Conservation (phyloP, 1,140 invertebrate genomes). For the Parapsyche elsis region DNA sequence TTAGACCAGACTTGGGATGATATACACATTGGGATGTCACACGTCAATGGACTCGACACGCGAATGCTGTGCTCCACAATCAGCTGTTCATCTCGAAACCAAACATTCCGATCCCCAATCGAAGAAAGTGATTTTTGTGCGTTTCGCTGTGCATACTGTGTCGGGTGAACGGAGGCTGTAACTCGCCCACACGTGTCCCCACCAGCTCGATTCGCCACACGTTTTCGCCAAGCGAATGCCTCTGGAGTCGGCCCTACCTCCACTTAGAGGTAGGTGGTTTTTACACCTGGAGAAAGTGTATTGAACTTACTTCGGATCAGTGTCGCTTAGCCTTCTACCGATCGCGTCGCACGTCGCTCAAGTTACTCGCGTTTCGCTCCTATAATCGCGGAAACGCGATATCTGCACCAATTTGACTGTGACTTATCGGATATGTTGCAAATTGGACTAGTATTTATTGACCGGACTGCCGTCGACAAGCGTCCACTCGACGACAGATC, state of each 20-base stretch:
- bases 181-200: not conserved
- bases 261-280: not conserved
- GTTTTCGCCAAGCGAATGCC: not conserved
- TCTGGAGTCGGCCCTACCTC: not conserved
- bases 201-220: constrained; percentile 5
- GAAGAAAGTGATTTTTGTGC: not conserved
- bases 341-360: not conserved
- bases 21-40: too few relatives aligned
- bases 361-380: constrained; percentile 20
- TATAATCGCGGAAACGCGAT: constrained; percentile 7
- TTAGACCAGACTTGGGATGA: too few relatives aligned
- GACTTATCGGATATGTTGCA: constrained; percentile 4
- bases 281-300: constrained; percentile 9
- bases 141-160: not conserved
- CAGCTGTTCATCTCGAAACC: not conserved
- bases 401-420: constrained; percentile 1
- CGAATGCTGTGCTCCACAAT: not conserved
- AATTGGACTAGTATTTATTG: constrained; percentile 23
- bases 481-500: not conserved
- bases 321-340: not conserved
- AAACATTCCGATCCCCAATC: too few relatives aligned
- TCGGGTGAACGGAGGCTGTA: not conserved
- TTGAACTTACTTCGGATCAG: constrained; percentile 7
- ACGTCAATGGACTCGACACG: too few relatives aligned
- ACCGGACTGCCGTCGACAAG: not conserved